Evolutionary conservation across 1,140 invertebrate species (phyloP), one percentile per base, ranked within the genome.

Genomic region (Propsilocerus akamusi): DNA sequence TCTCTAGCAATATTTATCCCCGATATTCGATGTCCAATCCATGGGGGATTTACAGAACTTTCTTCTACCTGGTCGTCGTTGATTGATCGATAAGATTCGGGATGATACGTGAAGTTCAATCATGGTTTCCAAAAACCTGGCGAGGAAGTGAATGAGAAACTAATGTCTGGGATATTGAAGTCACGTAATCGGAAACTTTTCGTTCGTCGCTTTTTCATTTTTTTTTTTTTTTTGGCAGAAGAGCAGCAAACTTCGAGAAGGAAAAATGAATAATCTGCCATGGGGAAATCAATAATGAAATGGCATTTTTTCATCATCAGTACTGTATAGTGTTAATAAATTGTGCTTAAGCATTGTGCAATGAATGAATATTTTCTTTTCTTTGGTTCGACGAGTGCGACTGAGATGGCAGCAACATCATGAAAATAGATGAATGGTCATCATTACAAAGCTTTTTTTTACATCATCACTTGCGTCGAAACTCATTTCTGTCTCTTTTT

Each of bases 101-200:
- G 34, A 41, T 41, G 34, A 41, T 41, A 41, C 34, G 34, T 41
- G 34, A 41, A 41, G 34, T 41, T 41, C 34, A 41, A 41, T 41
- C 34, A 41, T 41, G 34, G 10, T n/a, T n/a, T n/a, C 34, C 34
- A 41, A 41, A 37, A 34, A 37, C 14, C 14, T 17, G 14, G n/a
- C 34, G 20, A 34, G 22, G 14, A 20, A 41, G 34, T 12, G 28
- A 30, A 30, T 20, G 17, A 20, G 22, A 41, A 41, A 41, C 34
- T 41, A 41, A 41, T 41, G 34, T 41, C 34, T 41, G 17, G 34
- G 34, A 41, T 41, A 41, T 41, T 5, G 34, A 5, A 41, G 34
- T 41, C 34, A 41, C 34, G 34, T 41, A 41, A 41, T 41, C 34
- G 34, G 8, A 14, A 41, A 41, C 17, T 41, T 20, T 41, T 41